Base-by-base conservation (phyloP, 2,888 invertebrate genomes). In the Drosophila stalkeri region DNA sequence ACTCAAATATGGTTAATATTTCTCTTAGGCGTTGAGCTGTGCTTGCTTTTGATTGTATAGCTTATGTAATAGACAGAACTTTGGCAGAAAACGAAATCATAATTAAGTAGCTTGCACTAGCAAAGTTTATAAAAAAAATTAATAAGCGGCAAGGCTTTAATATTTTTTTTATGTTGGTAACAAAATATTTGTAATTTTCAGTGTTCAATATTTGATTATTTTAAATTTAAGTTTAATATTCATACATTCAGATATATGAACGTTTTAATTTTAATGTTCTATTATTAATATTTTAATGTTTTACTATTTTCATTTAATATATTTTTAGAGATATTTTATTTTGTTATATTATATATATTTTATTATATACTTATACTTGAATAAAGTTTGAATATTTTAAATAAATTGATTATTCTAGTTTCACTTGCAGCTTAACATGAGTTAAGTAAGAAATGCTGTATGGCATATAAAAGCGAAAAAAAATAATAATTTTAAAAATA, bases 361-460 rank as follows among this genome's bases (percentile, higher is more conserved):
- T 23, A 52, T 31, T n/a, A n/a, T n/a, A n/a, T n/a, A n/a, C n/a
- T n/a, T n/a, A n/a, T 18, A n/a, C 11, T 12, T 27, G 5, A 27
- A 27, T 5, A 27, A 27, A 27, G 27, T 23, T 7, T 44, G 3
- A 23, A 27, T 8, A n/a, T 46, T 23, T 20, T n/a, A 6, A 3
- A 14, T 16, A n/a, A 7, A 39, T 39, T 39, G 9, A 8, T 44
- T 20, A 5, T 59, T 46, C n/a, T 12, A 18, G 18, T 46, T 37
- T 37, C 5, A 20, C 71, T 80, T 86, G 81, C 86, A 61, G 81
- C 83, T 82, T 80, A 8, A 66, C 33, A 69, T 77, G 39, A 77
- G 27, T 44, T 23, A 20, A 44, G 9, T 11, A 16, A 51, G 33
- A 37, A 44, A 49, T 59, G 43, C 51, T 23, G 12, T 23, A 11